A percentile compares a stretch with the other conserved stretches of the same genome.
Evolutionary conservation across 2,113 vertebrate genomes (phyloP).

Genomic region (Xiphias gladius): DNA sequence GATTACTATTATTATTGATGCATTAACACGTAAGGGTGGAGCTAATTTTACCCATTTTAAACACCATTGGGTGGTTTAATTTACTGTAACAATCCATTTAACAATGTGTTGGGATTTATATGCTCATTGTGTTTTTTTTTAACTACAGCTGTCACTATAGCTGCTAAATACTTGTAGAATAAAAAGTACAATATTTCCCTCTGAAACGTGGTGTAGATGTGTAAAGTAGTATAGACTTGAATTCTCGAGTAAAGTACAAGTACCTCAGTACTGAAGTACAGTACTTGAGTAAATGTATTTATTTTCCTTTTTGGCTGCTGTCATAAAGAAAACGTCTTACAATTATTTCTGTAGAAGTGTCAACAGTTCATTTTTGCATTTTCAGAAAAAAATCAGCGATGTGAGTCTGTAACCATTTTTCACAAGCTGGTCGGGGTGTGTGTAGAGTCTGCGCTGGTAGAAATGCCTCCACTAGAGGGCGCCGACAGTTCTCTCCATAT

Average conservation of each 20-base stretch:
- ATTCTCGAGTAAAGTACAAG: too few species aligned
- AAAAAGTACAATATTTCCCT: background rate
- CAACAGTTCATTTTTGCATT: background rate
- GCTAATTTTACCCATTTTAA: too few species aligned
- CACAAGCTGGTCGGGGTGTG: background rate
- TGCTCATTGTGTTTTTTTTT: background rate
- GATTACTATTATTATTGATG: too few species aligned
- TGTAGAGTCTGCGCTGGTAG: background rate
- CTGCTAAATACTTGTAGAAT: background rate
- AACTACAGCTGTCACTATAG: background rate
- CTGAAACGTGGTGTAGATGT: background rate
- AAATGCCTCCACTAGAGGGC: constrained; percentile 8
- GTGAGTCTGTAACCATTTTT: background rate
- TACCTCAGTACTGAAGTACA: background rate
- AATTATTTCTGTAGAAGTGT: background rate
- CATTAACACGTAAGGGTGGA: too few species aligned
- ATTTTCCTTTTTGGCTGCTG: background rate
- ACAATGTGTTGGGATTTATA: background rate
- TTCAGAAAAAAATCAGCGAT: background rate
- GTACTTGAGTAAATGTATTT: background rate
- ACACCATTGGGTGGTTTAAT: too few species aligned
- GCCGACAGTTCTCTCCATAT: too few species aligned
- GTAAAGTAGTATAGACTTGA: background rate
- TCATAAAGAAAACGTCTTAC: background rate
- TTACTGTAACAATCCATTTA: background rate